These are phyloP conservation scores for Lophotis ruficrista DNA, from an alignment of 2,113 vertebrate genomes.

Conservation along the genomic window DNA sequence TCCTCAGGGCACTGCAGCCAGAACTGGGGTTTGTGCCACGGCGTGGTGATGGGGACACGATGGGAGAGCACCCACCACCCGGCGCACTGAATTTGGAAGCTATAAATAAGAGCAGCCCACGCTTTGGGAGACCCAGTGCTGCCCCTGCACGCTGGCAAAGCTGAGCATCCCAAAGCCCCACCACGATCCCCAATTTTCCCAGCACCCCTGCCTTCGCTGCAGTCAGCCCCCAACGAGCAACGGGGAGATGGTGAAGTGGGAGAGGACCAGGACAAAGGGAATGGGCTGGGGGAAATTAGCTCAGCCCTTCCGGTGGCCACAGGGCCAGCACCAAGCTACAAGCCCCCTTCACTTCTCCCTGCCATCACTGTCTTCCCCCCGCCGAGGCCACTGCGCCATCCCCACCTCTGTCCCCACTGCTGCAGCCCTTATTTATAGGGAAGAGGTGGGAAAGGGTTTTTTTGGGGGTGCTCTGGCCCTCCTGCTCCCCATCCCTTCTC, in stretches of 20 bases:
- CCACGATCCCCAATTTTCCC: rapidly evolving
- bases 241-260: background rate
- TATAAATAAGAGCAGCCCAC: background rate
- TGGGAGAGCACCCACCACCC: background rate
- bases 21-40: background rate
- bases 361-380: background rate
- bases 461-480: background rate
- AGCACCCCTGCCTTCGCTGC: background rate
- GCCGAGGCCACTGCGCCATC: rapidly evolving
- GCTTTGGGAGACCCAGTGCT: background rate
- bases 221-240: background rate
- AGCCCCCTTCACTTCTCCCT: background rate
- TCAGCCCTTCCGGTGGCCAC: background rate
- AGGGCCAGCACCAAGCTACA: background rate
- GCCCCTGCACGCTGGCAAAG: background rate
- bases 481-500: background rate
- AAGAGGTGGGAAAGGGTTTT: background rate
- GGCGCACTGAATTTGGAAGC: constrained; percentile 10
- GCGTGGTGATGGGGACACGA: background rate
- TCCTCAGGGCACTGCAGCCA: background rate
- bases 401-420: background rate
- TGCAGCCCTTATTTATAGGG: constrained; percentile 32
- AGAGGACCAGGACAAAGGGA: background rate
- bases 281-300: background rate
- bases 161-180: background rate